Conservation (phyloP, 1,140 invertebrate species). For the Magallana gigas region DNA sequence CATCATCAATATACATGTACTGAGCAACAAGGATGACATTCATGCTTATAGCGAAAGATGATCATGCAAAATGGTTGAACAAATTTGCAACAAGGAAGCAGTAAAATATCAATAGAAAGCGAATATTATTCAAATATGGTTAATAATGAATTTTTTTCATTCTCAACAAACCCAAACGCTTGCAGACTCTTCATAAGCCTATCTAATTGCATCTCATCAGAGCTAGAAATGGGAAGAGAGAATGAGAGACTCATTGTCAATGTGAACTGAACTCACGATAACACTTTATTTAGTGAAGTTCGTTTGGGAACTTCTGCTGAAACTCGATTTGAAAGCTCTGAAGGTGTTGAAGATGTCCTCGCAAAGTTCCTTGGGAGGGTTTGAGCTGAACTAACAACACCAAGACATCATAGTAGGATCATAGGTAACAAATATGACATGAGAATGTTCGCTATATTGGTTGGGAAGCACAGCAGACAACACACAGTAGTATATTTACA, state of each 20-base stretch:
- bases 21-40: no score
- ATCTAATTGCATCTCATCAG: constrained; percentile 33
- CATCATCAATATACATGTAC: no score
- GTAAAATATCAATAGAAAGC: background rate
- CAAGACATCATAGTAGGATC: background rate
- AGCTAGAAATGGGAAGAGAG: constrained; percentile 12
- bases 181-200: constrained; percentile 29
- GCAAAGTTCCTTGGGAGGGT: constrained; percentile 22
- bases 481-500: no score
- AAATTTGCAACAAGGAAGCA: background rate
- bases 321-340: constrained; percentile 11
- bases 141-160: background rate
- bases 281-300: constrained; percentile 3
- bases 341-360: background rate
- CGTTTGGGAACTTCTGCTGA: constrained; percentile 13
- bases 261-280: constrained; percentile 21
- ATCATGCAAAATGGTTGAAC: background rate
- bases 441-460: no score
- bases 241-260: background rate
- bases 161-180: constrained; percentile 20
- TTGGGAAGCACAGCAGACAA: no score
- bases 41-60: no score
- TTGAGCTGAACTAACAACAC: background rate
- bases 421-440: no score
- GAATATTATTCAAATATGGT: background rate